Conservation (phyloP, 2,797 vertebrate genomes). For the Eulemur rubriventer region DNA sequence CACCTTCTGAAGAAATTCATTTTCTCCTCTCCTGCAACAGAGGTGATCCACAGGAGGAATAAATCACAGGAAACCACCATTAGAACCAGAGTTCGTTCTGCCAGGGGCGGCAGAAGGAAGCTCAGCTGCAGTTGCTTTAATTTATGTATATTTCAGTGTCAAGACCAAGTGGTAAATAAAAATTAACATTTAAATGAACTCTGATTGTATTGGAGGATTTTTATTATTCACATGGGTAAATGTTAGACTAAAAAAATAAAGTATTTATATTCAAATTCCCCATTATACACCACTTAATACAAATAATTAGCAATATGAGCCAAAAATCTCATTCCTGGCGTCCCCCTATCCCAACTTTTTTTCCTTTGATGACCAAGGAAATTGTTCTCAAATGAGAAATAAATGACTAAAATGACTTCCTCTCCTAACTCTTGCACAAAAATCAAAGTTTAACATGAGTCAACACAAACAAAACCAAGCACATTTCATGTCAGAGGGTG, state of each 20-base stretch:
- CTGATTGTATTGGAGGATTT: conserved; percentile 53
- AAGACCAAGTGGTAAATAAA: conserved; percentile 60
- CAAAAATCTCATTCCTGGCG: not conserved
- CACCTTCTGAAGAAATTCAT: conserved; percentile 56
- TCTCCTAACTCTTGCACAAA: not conserved
- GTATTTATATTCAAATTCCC: conserved; percentile 47
- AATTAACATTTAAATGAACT: conserved; percentile 77
- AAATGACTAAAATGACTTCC: not conserved
- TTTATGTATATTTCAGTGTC: conserved; percentile 39
- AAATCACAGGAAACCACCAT: conserved; percentile 26
- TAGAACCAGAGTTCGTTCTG: not conserved
- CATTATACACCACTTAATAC: conserved; percentile 20
- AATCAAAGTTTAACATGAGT: not conserved
- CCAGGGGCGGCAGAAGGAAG: not conserved
- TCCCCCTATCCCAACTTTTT: not conserved
- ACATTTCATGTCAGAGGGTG: not conserved
- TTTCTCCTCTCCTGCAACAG: conserved; percentile 51
- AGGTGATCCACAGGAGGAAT: conserved; percentile 19
- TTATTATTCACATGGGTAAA: conserved; percentile 44
- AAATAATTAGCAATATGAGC: conserved; percentile 25
- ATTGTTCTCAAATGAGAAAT: conserved; percentile 7
- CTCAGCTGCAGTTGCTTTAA: not conserved
- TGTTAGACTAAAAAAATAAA: conserved; percentile 23
- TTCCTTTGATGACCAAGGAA: not conserved
- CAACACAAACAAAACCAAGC: not conserved